Conservation (phyloP, 2,113 vertebrate species). For the Corvus hawaiiensis region DNA sequence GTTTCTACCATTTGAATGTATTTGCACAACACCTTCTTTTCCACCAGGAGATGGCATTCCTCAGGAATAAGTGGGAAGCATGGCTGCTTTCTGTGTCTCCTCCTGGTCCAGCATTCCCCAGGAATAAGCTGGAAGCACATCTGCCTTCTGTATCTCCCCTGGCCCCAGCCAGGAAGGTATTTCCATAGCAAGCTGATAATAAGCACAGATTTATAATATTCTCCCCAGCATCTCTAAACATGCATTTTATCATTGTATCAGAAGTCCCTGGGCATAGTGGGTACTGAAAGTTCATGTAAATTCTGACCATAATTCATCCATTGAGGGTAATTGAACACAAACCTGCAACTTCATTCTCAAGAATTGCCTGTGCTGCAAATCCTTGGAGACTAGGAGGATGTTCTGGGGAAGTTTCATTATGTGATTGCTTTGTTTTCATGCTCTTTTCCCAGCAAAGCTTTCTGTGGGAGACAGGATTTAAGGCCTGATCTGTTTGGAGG, state of each 20-base stretch:
- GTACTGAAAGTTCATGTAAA: neutral
- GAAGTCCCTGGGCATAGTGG: neutral
- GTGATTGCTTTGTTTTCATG: neutral
- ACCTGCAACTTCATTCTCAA: neutral
- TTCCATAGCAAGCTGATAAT: neutral
- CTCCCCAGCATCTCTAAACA: neutral
- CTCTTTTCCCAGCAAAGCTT: neutral
- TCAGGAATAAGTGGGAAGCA: neutral
- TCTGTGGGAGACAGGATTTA: neutral
- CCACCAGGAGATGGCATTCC: neutral
- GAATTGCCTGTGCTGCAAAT: neutral
- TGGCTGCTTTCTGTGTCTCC: neutral
- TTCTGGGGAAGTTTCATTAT: neutral
- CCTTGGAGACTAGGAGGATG: neutral
- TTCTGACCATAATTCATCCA: neutral
- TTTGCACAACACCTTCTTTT: neutral
- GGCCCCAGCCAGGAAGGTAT: neutral
- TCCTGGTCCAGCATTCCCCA: neutral
- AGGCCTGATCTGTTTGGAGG: neutral
- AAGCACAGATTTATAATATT: neutral
- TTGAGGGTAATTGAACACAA: neutral
- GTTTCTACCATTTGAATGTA: neutral
- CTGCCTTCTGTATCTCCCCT: neutral
- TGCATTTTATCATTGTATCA: neutral
- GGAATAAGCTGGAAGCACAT: neutral